These are phyloP conservation scores for Phylloscopus whistleri DNA, from an alignment of 2,113 vertebrate species.

Conservation along the genomic window DNA sequence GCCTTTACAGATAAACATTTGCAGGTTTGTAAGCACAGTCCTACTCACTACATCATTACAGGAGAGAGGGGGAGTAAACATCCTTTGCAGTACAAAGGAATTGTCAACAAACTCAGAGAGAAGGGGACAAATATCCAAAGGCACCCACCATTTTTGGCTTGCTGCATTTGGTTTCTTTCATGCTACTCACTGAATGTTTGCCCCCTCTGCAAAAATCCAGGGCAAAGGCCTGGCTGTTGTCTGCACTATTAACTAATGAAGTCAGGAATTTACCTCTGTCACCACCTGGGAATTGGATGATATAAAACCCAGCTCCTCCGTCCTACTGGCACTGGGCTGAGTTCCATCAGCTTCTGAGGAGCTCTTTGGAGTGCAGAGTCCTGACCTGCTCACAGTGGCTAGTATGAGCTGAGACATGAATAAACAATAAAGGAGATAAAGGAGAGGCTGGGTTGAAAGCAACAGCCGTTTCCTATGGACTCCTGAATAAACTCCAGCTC, in stretches of 20 bases:
- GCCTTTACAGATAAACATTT: not conserved
- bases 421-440: conserved; percentile 49
- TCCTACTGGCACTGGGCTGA: not conserved
- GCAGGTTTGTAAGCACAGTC: not conserved
- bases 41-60: not conserved
- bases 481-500: conserved; percentile 35
- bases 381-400: conserved; percentile 18
- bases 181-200: not conserved
- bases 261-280: conserved; percentile 43
- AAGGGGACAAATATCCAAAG: not conserved
- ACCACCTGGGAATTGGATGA: conserved; percentile 29
- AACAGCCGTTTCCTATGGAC: conserved; percentile 44
- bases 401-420: conserved; percentile 1
- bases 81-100: not conserved
- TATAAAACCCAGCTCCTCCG: not conserved
- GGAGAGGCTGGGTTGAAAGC: conserved; percentile 20
- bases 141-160: not conserved
- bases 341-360: conserved; percentile 21
- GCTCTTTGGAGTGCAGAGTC: not conserved
- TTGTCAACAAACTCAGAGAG: not conserved
- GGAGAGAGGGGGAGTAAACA: not conserved
- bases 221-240: not conserved
- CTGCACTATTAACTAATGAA: not conserved
- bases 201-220: not conserved
- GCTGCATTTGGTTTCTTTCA: not conserved